Evolutionary conservation across 2,797 vertebrate genomes (phyloP), one percentile per base, ranked within the genome.

Genomic region (Pseudochaenichthys georgianus): DNA sequence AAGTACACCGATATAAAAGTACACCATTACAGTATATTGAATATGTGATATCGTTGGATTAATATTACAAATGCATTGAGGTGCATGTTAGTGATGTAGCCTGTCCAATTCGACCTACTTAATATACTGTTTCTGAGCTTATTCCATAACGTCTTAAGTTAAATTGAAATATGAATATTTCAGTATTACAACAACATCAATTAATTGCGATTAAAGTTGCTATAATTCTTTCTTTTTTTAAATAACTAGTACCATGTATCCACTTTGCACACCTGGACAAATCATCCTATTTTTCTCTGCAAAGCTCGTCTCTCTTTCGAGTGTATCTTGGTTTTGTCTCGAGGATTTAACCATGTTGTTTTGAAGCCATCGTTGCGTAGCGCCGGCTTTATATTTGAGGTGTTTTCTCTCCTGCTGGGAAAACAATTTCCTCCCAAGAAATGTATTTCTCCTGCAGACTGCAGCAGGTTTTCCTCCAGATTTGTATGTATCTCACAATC

Each of bases 391-490:
- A 34, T 64, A 50, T 71, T 60, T 55, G 62, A 53, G 59, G 77
- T 80, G 64, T 64, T 23, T 70, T 54, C 34, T 38, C 34, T 73
- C 59, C 52, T 13, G 54, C 73, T 67, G 76, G 71, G 70, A 82
- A 76, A 75, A 64, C 28, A 54, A 82, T 84, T 45, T 79, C 58
- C 59, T 70, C 69, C 77, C 42, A 60, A 51, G 8, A 50, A 10
- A 50, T 31, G 41, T 51, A 67, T 21, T 17, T 1, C 31, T 76
- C 53, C 54, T 60, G n/a, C 50, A 17, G 55, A 45, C 84, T 31
- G 69, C 59, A 47, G 53, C 19, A 67, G 21, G 42, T 59, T 78
- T 52, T 65, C 46, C 63, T 68, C 13, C 50, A 23, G 61, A 53
- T 54, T 75, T 46, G 21, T 19, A 15, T 57, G 23, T 21, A 28